Percentiles rank a stretch among this genome's conserved stretches.
Conservation (phyloP, 1,140 invertebrate species). For the Antheraea pernyi region DNA sequence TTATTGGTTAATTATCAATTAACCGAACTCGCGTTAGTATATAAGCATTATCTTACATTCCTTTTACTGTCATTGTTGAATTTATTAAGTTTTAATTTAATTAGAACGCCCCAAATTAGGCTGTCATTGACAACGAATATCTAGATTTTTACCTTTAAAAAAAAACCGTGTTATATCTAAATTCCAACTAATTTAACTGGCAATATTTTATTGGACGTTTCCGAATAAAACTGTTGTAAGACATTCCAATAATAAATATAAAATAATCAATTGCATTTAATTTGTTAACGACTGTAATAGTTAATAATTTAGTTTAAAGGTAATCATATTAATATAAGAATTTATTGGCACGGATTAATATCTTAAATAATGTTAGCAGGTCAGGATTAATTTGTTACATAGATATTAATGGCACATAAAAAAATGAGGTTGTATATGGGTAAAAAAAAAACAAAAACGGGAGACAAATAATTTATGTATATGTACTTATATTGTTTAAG, state of each 20-base stretch:
- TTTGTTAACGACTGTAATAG: constrained; percentile 11
- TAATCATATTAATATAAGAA: constrained; percentile 26
- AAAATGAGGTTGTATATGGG: constrained; percentile 74
- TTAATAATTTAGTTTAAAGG: constrained; percentile 4
- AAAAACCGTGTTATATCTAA: background rate
- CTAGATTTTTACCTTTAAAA: constrained; percentile 50
- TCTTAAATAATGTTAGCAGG: constrained; percentile 32
- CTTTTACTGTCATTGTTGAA: constrained; percentile 35
- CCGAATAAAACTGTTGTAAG: background rate
- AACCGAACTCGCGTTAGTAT: background rate
- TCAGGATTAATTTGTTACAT: constrained; percentile 37
- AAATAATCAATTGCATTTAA: background rate
- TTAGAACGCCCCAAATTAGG: constrained; percentile 52
- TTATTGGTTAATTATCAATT: background rate
- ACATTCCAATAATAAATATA: background rate
- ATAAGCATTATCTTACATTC: constrained; percentile 19
- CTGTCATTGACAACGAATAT: constrained; percentile 76
- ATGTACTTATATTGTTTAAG: constrained; percentile 9
- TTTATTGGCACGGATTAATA: constrained; percentile 41
- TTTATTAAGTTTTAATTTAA: constrained; percentile 26
- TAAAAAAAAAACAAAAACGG: constrained; percentile 54
- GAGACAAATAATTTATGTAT: constrained; percentile 48
- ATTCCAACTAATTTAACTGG: background rate
- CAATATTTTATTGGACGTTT: constrained; percentile 6
- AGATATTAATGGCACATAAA: constrained; percentile 65